phyloP scores from a whole-genome alignment of 2,113 vertebrate species.

The Dicrurus megarhynchus region DNA sequence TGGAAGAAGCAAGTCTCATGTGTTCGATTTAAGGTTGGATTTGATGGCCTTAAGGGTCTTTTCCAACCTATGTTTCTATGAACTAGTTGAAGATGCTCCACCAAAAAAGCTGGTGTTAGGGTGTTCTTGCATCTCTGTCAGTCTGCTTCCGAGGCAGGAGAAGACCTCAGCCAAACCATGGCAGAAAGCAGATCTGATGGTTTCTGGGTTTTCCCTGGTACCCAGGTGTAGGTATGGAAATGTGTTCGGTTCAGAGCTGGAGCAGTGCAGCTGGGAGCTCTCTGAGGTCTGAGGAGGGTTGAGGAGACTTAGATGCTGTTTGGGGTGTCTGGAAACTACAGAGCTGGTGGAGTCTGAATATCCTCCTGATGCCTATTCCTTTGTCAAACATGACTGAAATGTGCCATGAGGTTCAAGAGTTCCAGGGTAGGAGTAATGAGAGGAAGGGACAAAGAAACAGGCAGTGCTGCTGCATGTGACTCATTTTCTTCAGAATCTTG shows the following conservation, averaged over 20 bases:
- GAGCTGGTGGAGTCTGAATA: not conserved
- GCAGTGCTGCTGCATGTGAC: not conserved
- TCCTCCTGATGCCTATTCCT: not conserved
- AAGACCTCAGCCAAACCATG: not conserved
- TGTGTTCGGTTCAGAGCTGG: not conserved
- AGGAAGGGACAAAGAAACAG: not conserved
- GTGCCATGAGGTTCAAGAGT: not conserved
- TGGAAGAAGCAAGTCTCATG: not conserved
- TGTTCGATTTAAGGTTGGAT: not conserved
- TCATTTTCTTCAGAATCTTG: slow-evolving; percentile 27
- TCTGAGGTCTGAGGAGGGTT: not conserved
- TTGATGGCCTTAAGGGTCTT: not conserved
- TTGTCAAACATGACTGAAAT: not conserved
- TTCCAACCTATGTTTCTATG: not conserved
- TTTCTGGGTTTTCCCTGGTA: not conserved
- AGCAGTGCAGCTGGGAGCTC: not conserved
- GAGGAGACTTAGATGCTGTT: not conserved
- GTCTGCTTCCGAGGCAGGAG: not conserved
- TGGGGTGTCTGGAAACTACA: not conserved
- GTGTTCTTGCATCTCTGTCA: not conserved
- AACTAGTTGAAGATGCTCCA: not conserved
- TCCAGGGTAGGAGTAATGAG: not conserved
- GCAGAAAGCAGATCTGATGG: not conserved
- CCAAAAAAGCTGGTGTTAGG: rapidly evolving
- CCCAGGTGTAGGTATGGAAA: rapidly evolving